Evolutionary conservation across 1,140 invertebrate species (phyloP), one percentile per base, ranked within the genome.

Genomic region (Galleria mellonella): DNA sequence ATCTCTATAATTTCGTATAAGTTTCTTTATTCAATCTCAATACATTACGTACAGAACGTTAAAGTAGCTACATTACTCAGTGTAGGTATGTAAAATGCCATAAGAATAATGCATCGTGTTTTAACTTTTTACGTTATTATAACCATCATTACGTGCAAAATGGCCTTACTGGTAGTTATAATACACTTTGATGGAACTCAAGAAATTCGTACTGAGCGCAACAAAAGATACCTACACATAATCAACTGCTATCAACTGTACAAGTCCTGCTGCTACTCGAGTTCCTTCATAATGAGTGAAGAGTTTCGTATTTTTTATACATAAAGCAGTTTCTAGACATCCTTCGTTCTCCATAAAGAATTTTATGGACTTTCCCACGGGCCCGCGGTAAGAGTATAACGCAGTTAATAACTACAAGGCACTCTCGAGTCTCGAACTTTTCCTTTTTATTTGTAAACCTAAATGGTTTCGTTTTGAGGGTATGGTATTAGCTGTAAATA

Each of bases 371-470:
- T 58, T 72, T 72, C 69, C 61, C 69, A 72, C 62, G 60, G 45
- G 32, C 30, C 41, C 51, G 31, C 48, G 36, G 47, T 57, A 15
- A 36, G 61, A 60, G 47, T 59, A 57, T 62, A 61, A 59, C 53
- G 38, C 54, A 43, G 47, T 41, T 72, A 70, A 72, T 70, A 55
- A 66, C 44, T 70, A 72, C 66, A 70, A 50, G 65, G 43, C 45
- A 33, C 41, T 54, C 17, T 23, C 17, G 17, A 3, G 17, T 23
- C 6, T 23, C 17, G 17, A 23, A 23, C 17, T 23, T 23, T 23
- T 23, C 17, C 17, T 23, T 23, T 23, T 23, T 23, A 23, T 23
- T 23, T 23, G 17, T 23, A 23, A 6, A 2, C 17, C 17, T 23
- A 23, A 23, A n/a, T 23, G 2, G 6, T 23, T 23, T 3, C 17